Base-by-base conservation (phyloP, 1,140 invertebrate genomes). In the Drosophila suzukii region DNA sequence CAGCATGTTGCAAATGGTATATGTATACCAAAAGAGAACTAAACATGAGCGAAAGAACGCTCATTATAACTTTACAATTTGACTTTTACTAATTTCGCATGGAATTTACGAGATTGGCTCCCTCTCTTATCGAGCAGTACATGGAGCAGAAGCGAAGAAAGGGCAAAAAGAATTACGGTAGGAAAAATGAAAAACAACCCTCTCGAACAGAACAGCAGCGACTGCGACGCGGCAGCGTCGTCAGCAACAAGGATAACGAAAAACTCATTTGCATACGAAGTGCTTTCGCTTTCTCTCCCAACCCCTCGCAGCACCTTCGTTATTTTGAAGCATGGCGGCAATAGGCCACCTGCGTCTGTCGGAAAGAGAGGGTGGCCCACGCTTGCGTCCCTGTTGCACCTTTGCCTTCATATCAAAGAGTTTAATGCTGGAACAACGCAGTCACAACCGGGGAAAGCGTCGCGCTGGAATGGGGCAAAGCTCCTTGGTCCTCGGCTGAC, bases 231-330 rank as follows among this genome's bases (percentile, higher is more conserved):
- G 39, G 39, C 76, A 44, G 63, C 58, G 56, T 59, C 65, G 49
- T 76, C 54, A 34, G 20, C 73, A 62, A 56, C 83, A 83, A 75
- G 67, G 83, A 86, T 86, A 86, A 88, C 83, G 84, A 60, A 74
- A 86, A 86, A 86, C 84, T 91, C 85, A 91, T 91, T 91, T 91
- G 85, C 90, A 91, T 91, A 91, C 82, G 90, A 89, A 90, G 85
- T 84, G 84, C 82, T 91, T 91, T 90, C 80, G 85, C 82, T 91
- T 91, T 91, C 72, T 63, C 78, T 75, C 39, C 47, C 53, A 66
- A 79, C 66, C 62, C 60, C 58, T 53, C 50, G 43, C 41, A 68
- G 38, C 65, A 47, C 46, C 49, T 60, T 68, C 46, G 49, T 62
- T 63, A 50, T 62, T 72, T 63, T 76, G 59, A 66, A 74, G 79